Evolutionary conservation across 2,797 vertebrate genomes (phyloP), one percentile per base, ranked within the genome.

Genomic region (Enteromius radiatus): DNA sequence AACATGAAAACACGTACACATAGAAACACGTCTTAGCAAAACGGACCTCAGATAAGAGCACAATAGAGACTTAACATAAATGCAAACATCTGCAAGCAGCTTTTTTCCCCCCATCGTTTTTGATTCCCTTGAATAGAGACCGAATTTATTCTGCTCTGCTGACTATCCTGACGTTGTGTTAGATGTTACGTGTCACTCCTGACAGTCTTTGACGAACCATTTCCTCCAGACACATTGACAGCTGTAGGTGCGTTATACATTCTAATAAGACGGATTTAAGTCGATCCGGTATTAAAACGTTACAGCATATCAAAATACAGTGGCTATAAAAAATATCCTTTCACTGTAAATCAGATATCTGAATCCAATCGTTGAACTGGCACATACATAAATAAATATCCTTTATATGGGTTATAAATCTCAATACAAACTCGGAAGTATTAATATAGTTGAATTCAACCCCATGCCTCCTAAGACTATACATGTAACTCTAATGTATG

Each of bases 311-410:
- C 94, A 95, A 95, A 94, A 94, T 94, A 93, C 94, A 93, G 92
- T 92, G 87, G 87, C 88, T 95, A 93, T 94, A 94, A 95, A 95
- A 96, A 95, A 94, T 93, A 94, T 87, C 79, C 89, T 90, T 87
- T 91, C 88, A 90, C 90, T 90, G 84, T 86, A 92, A 85, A 88
- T 92, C 90, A 91, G 90, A 92, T 91, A 90, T 86, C 82, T 88
- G 86, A 82, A 73, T 90, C 86, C 83, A 89, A 88, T 92, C 93
- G 90, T 93, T 92, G 90, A 91, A 91, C 92, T 61, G 88, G 88
- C 91, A 95, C 93, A 94, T 92, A 95, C 93, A 94, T 94, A 95
- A 91, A 95, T 95, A 95, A 95, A 95, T 95, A 93, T 93, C 94
- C 91, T 95, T 93, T 94, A 91, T 88, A 90, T 88, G 84, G 90